Evolutionary conservation across 2,797 vertebrate genomes (phyloP).

Genomic region (Furcifer pardalis): DNA sequence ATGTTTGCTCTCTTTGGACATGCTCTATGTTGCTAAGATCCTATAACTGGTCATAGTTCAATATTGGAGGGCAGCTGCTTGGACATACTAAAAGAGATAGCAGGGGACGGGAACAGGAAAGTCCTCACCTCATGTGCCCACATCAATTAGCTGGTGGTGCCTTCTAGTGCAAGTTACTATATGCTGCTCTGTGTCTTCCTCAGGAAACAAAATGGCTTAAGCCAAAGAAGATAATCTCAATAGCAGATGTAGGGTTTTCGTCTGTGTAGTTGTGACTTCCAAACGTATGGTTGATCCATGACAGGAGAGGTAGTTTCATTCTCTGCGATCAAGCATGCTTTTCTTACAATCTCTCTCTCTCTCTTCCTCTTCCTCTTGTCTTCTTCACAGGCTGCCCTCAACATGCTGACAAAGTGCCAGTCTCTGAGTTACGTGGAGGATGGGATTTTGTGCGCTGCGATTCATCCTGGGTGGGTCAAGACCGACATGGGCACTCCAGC

Average conservation of each 20-base stretch:
- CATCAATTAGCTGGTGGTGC: not conserved
- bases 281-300: too few relatives aligned
- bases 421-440: conserved; percentile 53
- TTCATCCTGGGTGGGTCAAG: conserved; percentile 72
- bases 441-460: conserved; percentile 57
- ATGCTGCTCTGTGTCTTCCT: not conserved
- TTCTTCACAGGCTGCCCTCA: conserved; percentile 62
- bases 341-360: not conserved
- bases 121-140: not conserved
- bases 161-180: not conserved
- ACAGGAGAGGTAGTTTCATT: not conserved
- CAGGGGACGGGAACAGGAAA: not conserved
- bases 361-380: not conserved
- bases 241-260: not conserved
- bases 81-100: too few relatives aligned
- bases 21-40: too few relatives aligned
- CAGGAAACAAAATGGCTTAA: not conserved
- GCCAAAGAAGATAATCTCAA: not conserved
- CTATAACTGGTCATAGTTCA: too few relatives aligned
- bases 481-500: conserved; percentile 54
- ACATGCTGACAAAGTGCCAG: conserved; percentile 65
- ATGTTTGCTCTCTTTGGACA: too few relatives aligned
- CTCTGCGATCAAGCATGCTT: too few relatives aligned
- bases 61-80: too few relatives aligned
- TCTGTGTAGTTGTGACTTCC: not conserved